These are phyloP conservation scores for Gracilinanus agilis DNA, from an alignment of 2,113 vertebrate species.

Conservation along the genomic window DNA sequence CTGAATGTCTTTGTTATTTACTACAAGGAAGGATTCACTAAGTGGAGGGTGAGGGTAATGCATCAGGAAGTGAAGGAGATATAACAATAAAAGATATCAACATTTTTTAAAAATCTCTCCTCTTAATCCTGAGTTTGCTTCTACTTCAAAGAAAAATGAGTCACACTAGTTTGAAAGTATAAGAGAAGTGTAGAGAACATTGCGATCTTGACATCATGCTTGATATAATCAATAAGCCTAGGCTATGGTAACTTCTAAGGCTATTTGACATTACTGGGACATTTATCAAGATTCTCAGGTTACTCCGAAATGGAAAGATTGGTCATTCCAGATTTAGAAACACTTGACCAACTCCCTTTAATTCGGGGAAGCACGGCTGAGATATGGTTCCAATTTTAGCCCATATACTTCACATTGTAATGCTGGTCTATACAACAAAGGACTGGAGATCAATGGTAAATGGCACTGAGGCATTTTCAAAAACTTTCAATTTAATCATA, in stretches of 20 bases:
- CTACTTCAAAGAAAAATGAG: constrained; percentile 25
- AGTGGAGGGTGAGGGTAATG: not conserved
- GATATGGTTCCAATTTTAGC: not conserved
- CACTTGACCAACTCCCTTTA: not conserved
- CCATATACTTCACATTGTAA: not conserved
- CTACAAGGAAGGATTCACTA: not conserved
- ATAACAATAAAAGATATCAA: not conserved
- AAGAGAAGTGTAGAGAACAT: constrained; percentile 36
- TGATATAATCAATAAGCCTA: not conserved
- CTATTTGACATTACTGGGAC: not conserved
- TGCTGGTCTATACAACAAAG: not conserved
- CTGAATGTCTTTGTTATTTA: not conserved
- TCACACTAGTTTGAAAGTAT: not conserved
- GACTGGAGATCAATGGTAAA: not conserved
- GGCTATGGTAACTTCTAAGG: constrained; percentile 2
- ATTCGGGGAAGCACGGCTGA: not conserved
- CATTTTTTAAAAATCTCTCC: constrained; percentile 15
- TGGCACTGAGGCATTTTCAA: not conserved
- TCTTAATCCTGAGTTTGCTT: not conserved
- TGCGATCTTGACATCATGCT: not conserved
- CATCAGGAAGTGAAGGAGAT: not conserved
- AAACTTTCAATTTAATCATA: constrained; percentile 28
- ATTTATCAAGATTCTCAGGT: not conserved
- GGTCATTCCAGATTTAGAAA: constrained; percentile 6
- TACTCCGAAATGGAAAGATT: not conserved